Evolutionary conservation across 2,888 invertebrate species (phyloP).

Genomic region (Aproaerema taeniolella): DNA sequence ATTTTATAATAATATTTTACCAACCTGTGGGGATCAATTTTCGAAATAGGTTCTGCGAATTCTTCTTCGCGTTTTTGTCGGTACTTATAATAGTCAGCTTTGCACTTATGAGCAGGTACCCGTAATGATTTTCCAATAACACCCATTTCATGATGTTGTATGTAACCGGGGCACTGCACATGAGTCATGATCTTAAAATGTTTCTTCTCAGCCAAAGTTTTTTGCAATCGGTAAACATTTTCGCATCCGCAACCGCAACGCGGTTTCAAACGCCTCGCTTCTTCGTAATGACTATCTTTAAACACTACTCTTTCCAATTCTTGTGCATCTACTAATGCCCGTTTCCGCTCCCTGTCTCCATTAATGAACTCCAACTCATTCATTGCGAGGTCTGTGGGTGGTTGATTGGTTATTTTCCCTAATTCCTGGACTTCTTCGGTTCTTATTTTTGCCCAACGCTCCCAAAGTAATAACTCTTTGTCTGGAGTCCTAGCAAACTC

Average conservation of each 20-base stretch:
- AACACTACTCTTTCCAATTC: constrained; percentile 36
- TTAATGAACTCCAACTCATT: constrained; percentile 46
- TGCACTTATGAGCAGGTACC: constrained; percentile 28
- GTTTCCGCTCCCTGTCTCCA: constrained; percentile 52
- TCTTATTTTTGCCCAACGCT: constrained; percentile 59
- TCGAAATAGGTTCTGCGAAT: constrained; percentile 37
- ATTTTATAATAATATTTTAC: background rate
- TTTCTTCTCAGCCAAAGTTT: constrained; percentile 50
- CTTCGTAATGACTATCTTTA: constrained; percentile 48
- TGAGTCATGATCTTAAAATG: constrained; percentile 47
- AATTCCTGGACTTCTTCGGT: constrained; percentile 45
- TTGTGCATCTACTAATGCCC: constrained; percentile 51
- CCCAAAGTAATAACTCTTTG: constrained; percentile 51
- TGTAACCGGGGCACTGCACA: constrained; percentile 46
- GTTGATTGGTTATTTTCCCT: no score
- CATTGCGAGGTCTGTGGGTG: constrained; percentile 54
- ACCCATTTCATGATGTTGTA: constrained; percentile 51
- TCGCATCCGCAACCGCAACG: constrained; percentile 41
- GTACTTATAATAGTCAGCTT: constrained; percentile 44
- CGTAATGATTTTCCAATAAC: constrained; percentile 37
- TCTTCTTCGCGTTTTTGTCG: constrained; percentile 41
- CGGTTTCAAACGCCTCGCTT: constrained; percentile 46
- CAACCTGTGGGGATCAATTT: constrained; percentile 55
- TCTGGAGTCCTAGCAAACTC: constrained; percentile 37
- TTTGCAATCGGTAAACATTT: constrained; percentile 51